A percentile compares a stretch with the other conserved stretches of the same genome.
phyloP scores from a whole-genome alignment of 2,888 invertebrate species.

The Brachyopa scutellaris region DNA sequence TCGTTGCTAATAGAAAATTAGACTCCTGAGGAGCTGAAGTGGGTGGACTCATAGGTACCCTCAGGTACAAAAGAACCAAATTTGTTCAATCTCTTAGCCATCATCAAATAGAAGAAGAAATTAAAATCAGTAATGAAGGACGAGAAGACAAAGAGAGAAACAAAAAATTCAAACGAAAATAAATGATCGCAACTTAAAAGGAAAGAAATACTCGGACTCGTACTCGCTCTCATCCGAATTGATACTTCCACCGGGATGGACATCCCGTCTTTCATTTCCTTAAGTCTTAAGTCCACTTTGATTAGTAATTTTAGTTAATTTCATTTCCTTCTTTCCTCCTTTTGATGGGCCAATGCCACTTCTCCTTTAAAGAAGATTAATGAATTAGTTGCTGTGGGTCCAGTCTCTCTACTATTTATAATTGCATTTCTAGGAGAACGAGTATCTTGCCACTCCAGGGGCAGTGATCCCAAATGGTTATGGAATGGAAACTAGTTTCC shows the following conservation, averaged over 20 bases:
- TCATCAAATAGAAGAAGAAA: too few relatives aligned
- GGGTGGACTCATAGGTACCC: too few relatives aligned
- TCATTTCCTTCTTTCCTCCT: conserved; percentile 8
- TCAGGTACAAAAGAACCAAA: too few relatives aligned
- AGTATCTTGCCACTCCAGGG: neutral
- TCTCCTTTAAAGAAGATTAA: neutral
- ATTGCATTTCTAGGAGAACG: neutral
- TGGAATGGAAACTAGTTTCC: conserved; percentile 16
- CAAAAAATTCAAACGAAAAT: conserved; percentile 13
- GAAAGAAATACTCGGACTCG: neutral
- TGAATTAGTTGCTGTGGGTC: neutral
- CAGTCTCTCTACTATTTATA: neutral
- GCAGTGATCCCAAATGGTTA: conserved; percentile 16
- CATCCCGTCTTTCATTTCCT: conserved; percentile 37
- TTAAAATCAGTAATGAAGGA: too few relatives aligned
- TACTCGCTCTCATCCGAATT: conserved; percentile 18
- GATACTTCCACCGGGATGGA: conserved; percentile 22
- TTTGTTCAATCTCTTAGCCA: too few relatives aligned
- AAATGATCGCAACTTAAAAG: conserved; percentile 26
- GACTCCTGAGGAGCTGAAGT: too few relatives aligned
- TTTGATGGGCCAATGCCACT: neutral
- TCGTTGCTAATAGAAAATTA: too few relatives aligned
- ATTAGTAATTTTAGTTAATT: conserved; percentile 51
- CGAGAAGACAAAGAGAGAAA: neutral
- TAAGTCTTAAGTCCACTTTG: conserved; percentile 57